These are phyloP conservation scores for Lerista edwardsae DNA, from an alignment of 2,797 vertebrate species.

Conservation along the genomic window DNA sequence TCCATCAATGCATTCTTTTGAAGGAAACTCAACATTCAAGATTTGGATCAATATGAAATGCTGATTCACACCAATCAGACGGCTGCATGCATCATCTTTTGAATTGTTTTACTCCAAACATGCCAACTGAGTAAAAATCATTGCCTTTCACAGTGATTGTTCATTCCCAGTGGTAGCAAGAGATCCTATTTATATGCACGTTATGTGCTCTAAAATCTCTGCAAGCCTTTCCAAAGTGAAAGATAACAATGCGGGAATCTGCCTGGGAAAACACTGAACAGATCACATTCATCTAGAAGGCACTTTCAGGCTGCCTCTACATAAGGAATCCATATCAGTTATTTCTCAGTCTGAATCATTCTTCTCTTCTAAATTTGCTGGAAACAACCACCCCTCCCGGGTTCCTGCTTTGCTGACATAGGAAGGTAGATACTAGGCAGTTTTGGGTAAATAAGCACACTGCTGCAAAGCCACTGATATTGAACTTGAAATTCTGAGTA, in stretches of 20 bases:
- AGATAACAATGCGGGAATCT: not conserved
- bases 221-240: not conserved
- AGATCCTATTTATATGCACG: not conserved
- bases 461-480: slow-evolving; percentile 1
- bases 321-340: not conserved
- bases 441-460: not conserved
- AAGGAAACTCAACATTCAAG: not conserved
- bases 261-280: not conserved
- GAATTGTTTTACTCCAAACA: not conserved
- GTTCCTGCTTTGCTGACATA: not conserved
- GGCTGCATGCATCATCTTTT: not conserved
- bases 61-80: not conserved
- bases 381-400: not conserved
- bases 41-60: not conserved
- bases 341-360: not conserved
- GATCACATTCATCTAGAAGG: not conserved
- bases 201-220: not conserved
- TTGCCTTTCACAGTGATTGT: not conserved
- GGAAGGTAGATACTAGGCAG: not conserved
- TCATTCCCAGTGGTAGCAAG: not conserved
- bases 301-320: not conserved
- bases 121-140: not conserved
- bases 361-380: not conserved
- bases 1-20: not conserved
- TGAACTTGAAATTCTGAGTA: slow-evolving; percentile 3